phyloP scores from a whole-genome alignment of 2,113 vertebrate species.

The Pterocles burchelli region DNA sequence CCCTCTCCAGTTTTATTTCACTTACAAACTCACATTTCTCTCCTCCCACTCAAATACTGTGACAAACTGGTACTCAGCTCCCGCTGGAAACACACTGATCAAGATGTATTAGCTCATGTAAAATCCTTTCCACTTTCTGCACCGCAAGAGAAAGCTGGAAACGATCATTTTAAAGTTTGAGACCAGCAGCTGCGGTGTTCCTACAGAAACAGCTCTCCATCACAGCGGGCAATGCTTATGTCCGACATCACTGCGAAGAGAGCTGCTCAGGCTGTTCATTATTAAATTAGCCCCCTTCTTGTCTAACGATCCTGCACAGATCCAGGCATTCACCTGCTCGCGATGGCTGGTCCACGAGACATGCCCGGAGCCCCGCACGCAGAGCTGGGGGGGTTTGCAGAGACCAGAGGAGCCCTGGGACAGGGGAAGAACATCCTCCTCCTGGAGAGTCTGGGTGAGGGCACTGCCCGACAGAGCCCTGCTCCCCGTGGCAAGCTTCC shows the following conservation, averaged over 20 bases:
- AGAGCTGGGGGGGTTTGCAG: not conserved
- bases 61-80: not conserved
- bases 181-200: accelerated
- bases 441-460: not conserved
- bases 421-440: not conserved
- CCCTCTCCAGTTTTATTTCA: not conserved
- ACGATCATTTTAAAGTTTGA: not conserved
- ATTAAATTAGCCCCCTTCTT: not conserved
- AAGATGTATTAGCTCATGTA: not conserved
- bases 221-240: not conserved
- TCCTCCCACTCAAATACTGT: not conserved
- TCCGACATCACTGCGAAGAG: not conserved
- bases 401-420: not conserved
- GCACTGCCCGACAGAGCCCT: not conserved
- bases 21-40: not conserved
- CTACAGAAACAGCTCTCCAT: not conserved
- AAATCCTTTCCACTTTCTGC: not conserved
- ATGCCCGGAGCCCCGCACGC: not conserved
- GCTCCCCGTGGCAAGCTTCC: not conserved
- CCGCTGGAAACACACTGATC: not conserved
- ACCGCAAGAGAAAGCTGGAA: not conserved
- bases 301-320: not conserved
- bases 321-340: not conserved
- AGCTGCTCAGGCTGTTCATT: not conserved
- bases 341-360: not conserved